phyloP scores from a whole-genome alignment of 2,797 vertebrate species.

The Peromyscus aztecus region DNA sequence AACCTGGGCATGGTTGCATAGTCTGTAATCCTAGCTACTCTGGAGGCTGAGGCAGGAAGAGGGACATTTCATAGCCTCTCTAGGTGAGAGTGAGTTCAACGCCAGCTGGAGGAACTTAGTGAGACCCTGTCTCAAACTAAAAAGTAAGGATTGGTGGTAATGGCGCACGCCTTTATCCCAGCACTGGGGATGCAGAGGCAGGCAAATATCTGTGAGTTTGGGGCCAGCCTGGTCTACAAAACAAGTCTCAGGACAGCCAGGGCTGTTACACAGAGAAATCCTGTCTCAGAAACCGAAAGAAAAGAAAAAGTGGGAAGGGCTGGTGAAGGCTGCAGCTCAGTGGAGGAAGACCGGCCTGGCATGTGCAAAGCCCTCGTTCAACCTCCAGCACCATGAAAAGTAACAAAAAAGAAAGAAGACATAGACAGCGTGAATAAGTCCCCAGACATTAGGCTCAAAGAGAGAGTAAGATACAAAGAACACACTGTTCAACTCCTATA shows the following conservation, averaged over 20 bases:
- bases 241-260: neutral
- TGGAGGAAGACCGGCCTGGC: neutral
- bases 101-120: neutral
- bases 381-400: too few species aligned
- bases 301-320: neutral
- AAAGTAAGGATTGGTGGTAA: neutral
- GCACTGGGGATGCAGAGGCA: neutral
- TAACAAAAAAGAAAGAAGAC: neutral
- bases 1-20: neutral
- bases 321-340: neutral
- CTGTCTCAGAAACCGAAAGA: neutral
- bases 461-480: neutral
- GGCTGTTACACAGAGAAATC: neutral
- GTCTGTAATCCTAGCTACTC: neutral
- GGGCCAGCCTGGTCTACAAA: neutral
- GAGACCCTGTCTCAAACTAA: neutral
- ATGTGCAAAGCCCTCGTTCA: neutral
- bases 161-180: neutral
- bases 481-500: neutral
- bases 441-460: neutral
- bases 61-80: neutral
- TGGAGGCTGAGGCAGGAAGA: neutral
- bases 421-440: neutral
- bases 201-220: neutral
- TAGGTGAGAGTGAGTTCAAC: neutral